Base-by-base conservation (phyloP, 1,140 invertebrate genomes). In the Helicorthomorpha holstii region DNA sequence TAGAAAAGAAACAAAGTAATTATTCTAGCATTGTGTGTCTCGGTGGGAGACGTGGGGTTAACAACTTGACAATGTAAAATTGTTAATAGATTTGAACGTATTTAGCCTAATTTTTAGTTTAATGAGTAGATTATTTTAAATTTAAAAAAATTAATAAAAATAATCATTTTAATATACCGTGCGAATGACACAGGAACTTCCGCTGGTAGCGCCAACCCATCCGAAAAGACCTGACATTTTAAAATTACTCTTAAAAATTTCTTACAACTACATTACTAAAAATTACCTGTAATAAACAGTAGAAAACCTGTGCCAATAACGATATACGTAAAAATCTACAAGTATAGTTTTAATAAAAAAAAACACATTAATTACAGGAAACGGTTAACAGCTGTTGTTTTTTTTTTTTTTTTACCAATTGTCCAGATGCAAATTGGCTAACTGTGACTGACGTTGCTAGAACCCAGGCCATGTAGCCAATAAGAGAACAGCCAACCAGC, bases 381-480 rank as follows among this genome's bases (percentile, higher is more conserved):
- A 34, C 26, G 12, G 10, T 4, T 19, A 45, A n/a, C 10, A 12
- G 22, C 4, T 7, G 4, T 19, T n/a, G n/a, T 19, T 7, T 4
- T 19, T 45, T 22, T 46, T 21, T n/a, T 19, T 10, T 38, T 53
- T 61, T 62, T 58, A 70, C 69, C 64, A 69, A 55, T 1, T 61
- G 66, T 44, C 69, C 69, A 25, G 64, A 63, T 54, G 69, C 61
- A 53, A 71, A 69, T 29, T 63, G 58, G n/a, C 61, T 61, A 4
- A 68, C 59, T 12, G 65, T 64, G 19, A 66, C 62, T 3, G 69
- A 69, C 23, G 69, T 69, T 23, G 66, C 65, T 22, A 71, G 56
- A 27, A 69, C 60, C 69, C 69, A 71, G n/a, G 65, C 60, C 59
- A 69, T 66, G 56, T 63, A 69, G 3, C 63, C 66, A 43, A 71